Base-by-base conservation (phyloP, 2,797 vertebrate species). In the Semotilus atromaculatus region DNA sequence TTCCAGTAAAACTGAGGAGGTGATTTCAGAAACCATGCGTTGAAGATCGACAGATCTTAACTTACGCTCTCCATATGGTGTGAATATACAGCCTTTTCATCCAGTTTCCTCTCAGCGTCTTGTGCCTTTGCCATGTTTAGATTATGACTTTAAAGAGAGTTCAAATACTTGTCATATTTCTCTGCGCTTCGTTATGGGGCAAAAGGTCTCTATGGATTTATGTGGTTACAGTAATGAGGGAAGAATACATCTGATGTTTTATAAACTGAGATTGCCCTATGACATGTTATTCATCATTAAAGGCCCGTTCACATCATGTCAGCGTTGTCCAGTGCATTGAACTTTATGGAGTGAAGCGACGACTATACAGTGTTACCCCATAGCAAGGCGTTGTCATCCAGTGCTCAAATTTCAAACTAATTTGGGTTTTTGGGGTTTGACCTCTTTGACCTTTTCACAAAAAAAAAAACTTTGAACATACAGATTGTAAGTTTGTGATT, bases 21-120 rank as follows among this genome's bases (percentile, higher is more conserved):
- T 88, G 91, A 87, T 91, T 80, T 79, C 76, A 77, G 89, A 89
- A 90, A 88, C 92, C 91, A 82, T 90, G 86, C 88, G 89, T 88
- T 92, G 91, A 89, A 92, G 93, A 93, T 91, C 86, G 88, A 88
- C 93, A 90, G 90, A 88, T 90, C 86, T 90, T 87, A 83, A 70
- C 86, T 58, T 88, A 82, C 86, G 88, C 87, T 89, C 88, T 90
- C 92, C 94, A 94, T 92, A 89, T 95, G 94, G 92, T 93, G 91
- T 86, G 84, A 94, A 94, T 94, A 91, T 90, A 92, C 77, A 82
- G 82, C 79, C 90, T 91, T 92, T 92, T 92, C 82, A 91, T 93
- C 91, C 89, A 58, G 88, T 85, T 90, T 80, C 85, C 88, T 92
- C 91, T 89, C 85, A 80, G 73, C 8, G 36, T 62, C 40, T 64